phyloP scores from a whole-genome alignment of 2,888 invertebrate genomes.

The Notodonta dromedarius region DNA sequence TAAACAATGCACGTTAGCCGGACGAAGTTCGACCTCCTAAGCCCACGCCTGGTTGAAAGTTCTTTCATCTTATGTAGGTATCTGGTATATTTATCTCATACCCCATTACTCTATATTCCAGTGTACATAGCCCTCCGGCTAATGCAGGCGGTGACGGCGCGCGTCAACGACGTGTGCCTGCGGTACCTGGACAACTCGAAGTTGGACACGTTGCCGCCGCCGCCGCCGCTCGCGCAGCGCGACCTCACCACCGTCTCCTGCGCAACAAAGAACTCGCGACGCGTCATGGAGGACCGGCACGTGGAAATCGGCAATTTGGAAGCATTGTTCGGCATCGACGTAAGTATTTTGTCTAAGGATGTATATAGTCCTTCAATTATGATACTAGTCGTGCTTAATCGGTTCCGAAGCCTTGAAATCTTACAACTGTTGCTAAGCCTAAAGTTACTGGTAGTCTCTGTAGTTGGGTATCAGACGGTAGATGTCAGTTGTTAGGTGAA shows the following conservation, averaged over 20 bases:
- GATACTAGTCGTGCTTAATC: too few relatives aligned
- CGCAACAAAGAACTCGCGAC: conserved; percentile 91
- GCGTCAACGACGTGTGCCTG: conserved; percentile 88
- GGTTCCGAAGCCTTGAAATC: too few relatives aligned
- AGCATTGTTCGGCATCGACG: conserved; percentile 91
- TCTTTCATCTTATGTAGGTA: too few relatives aligned
- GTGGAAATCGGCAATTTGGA: conserved; percentile 93
- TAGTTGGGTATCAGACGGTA: too few relatives aligned
- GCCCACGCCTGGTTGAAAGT: too few relatives aligned
- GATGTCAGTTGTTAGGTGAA: too few relatives aligned
- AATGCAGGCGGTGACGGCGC: conserved; percentile 89
- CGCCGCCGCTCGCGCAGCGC: conserved; percentile 80
- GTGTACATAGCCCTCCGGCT: conserved; percentile 89
- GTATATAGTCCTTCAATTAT: too few relatives aligned
- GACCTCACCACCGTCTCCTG: conserved; percentile 85
- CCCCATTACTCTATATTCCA: conserved; percentile 63
- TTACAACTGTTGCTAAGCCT: too few relatives aligned
- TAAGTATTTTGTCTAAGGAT: conserved; percentile 51
- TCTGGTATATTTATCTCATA: neutral
- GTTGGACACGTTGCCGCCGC: conserved; percentile 85
- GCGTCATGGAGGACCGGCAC: conserved; percentile 97
- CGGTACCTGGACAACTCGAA: conserved; percentile 88
- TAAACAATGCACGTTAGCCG: too few relatives aligned
- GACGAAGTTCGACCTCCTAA: too few relatives aligned
- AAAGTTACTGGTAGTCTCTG: too few relatives aligned